Conservation (phyloP, 1,140 invertebrate genomes). For the Stratiolaelaps scimitus region DNA sequence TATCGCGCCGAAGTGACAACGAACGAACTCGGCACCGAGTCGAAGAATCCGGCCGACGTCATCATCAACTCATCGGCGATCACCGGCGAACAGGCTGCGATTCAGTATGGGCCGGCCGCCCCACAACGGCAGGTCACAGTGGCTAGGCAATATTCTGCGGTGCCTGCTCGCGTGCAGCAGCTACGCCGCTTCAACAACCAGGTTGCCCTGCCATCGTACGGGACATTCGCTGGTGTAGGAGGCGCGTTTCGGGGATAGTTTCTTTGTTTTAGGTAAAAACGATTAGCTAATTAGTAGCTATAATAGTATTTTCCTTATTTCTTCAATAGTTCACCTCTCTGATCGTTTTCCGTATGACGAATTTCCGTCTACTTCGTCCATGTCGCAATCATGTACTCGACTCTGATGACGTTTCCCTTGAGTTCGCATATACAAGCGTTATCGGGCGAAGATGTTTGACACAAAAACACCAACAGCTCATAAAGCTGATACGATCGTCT, state of each 20-base stretch:
- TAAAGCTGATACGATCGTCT: too few species aligned
- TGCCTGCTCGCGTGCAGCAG: not conserved
- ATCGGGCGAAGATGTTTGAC: too few species aligned
- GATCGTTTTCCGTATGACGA: too few species aligned
- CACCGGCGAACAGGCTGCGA: conserved; percentile 2
- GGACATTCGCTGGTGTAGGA: not conserved
- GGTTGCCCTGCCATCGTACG: conserved; percentile 6
- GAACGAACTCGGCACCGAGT: conserved; percentile 3
- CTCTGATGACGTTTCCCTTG: too few species aligned
- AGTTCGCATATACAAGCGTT: too few species aligned
- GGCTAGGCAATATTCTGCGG: not conserved
- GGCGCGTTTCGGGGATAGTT: not conserved
- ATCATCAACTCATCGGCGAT: conserved; percentile 19
- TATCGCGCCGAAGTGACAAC: conserved; percentile 33
- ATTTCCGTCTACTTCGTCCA: too few species aligned
- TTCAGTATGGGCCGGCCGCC: not conserved
- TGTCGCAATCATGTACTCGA: too few species aligned
- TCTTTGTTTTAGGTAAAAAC: too few species aligned
- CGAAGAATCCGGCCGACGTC: conserved; percentile 16
- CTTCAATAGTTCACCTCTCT: too few species aligned
- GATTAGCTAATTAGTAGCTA: too few species aligned
- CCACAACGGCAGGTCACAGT: not conserved
- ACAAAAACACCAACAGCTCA: too few species aligned
- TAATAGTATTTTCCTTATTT: too few species aligned
- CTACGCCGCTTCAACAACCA: conserved; percentile 14